Evolutionary conservation across 2,888 invertebrate species (phyloP), one percentile per base, ranked within the genome.

Genomic region (Sminthurides aquaticus): DNA sequence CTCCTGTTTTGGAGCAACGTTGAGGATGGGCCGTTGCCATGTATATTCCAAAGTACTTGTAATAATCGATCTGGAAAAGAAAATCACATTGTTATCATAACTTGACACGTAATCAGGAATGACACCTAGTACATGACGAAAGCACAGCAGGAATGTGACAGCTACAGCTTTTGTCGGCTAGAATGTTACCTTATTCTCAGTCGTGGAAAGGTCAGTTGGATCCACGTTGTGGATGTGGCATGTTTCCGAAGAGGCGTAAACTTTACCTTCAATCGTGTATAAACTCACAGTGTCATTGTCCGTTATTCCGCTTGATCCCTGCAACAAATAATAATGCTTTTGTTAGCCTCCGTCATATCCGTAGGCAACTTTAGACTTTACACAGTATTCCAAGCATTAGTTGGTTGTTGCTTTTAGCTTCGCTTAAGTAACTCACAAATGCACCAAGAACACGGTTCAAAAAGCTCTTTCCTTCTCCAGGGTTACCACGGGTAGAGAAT

Each of bases 201-300:
- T 79, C 18, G 70, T 79, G 27, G 67, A 66, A 60, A 83, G 76
- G 56, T 79, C 79, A 34, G 78, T 77, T 25, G 78, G 77, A 72
- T 82, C 79, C 26, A 83, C 74, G 65, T 77, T 76, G 66, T 79
- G 77, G 66, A 82, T 75, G 25, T 75, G 75, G 48, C 78, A 77
- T 0, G 80, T 80, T 73, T 83, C 83, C 1, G 82, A 81, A 1
- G 79, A 72, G 1, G 64, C 62, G 69, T 79, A 82, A 3, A 82
- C 69, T 48, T 79, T 76, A 68, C 81, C 81, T 28, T 78, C 79
- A 54, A 79, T 72, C 26, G 76, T 76, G 68, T 78, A 79, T 24
- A 82, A 75, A 62, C 80, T 80, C 3, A 81, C 79, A 26, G 75
- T 71, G 29, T 78, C 79, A 73, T 82, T 83, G 74, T 83, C 83